Conservation (phyloP, 2,113 vertebrate genomes). For the Trichomycterus rosablanca region DNA sequence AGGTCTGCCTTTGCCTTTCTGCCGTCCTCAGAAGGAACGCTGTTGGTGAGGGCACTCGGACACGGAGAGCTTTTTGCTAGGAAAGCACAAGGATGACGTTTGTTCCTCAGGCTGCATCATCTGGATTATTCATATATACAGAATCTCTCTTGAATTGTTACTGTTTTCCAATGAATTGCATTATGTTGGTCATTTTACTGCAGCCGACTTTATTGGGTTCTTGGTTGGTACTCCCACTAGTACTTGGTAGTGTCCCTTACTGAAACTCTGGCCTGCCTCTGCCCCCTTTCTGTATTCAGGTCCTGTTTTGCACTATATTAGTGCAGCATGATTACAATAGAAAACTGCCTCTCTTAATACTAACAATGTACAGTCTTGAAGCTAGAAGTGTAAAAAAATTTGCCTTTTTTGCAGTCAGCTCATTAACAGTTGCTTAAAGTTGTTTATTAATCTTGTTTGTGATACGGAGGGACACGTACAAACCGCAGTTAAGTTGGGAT, state of each 20-base stretch:
- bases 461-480: conserved; percentile 55
- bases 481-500: no score
- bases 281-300: conserved; percentile 65
- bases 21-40: conserved; percentile 34
- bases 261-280: conserved; percentile 71
- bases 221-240: no score
- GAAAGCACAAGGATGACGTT: conserved; percentile 26
- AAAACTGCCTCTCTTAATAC: conserved; percentile 84
- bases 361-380: conserved; percentile 73
- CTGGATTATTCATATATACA: conserved; percentile 13
- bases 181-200: conserved; percentile 14
- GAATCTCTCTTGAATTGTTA: conserved; percentile 6
- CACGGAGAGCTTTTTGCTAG: neutral
- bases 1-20: conserved; percentile 61
- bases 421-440: conserved; percentile 55
- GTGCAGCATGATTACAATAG: conserved; percentile 95
- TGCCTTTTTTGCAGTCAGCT: conserved; percentile 57
- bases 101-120: conserved; percentile 11
- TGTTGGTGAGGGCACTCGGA: conserved; percentile 25
- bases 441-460: conserved; percentile 69
- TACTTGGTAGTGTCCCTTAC: conserved; percentile 25
- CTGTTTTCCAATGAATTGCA: neutral
- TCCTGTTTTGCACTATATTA: conserved; percentile 99
- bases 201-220: conserved; percentile 16
- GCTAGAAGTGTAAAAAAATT: conserved; percentile 68